Conservation (phyloP, 2,888 invertebrate species). For the Rhamnusium bicolor region DNA sequence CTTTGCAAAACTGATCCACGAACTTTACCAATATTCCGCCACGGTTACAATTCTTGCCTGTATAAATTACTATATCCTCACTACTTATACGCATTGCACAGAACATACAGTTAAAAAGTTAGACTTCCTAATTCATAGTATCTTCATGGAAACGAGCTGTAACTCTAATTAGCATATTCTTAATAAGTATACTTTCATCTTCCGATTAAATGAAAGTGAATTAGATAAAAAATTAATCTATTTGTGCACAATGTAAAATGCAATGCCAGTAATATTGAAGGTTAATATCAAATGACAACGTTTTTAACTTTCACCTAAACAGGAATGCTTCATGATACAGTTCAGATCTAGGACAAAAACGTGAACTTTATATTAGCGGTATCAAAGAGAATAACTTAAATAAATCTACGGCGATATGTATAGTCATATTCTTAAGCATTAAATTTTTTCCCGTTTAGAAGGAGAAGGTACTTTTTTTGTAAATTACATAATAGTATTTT, state of each 20-base stretch:
- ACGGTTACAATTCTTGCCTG: no score
- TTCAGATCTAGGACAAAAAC: background rate
- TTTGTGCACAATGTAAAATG: background rate
- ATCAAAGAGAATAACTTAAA: no score
- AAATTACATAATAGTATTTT: no score
- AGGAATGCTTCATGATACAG: background rate
- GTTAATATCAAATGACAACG: background rate
- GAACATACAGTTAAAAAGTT: background rate
- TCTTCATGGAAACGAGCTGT: background rate
- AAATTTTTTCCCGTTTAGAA: no score
- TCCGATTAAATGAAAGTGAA: constrained; percentile 8
- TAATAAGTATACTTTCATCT: constrained; percentile 7
- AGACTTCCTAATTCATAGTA: background rate
- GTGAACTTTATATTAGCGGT: no score
- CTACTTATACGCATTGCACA: no score
- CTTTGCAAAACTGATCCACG: no score
- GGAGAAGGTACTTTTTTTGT: no score
- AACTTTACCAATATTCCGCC: no score
- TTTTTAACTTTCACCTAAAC: background rate
- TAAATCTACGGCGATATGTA: no score
- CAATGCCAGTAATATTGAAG: background rate
- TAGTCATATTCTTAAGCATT: no score
- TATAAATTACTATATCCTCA: no score
- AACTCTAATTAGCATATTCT: background rate
- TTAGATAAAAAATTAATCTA: background rate